Evolutionary conservation across 1,140 invertebrate species (phyloP).

Genomic region (Drosophila ogumai): DNA sequence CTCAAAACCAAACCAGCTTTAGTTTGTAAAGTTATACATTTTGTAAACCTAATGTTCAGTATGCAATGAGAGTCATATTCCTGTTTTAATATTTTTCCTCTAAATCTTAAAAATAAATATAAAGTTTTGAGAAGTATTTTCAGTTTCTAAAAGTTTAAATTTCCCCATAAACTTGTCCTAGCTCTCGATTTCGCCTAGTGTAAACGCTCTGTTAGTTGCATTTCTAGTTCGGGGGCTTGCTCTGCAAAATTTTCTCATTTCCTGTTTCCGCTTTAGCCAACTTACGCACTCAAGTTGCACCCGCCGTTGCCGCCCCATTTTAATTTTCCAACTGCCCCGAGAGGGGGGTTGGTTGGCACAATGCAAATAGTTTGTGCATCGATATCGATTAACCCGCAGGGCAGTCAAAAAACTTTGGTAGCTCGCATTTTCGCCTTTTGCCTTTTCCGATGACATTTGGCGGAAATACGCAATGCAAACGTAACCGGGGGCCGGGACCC

Average conservation of each 20-base stretch:
- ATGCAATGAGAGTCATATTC: not conserved
- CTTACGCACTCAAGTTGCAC: constrained; percentile 51
- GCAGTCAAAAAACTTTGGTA: constrained; percentile 72
- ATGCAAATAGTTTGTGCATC: constrained; percentile 74
- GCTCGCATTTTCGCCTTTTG: constrained; percentile 26
- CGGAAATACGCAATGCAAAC: constrained; percentile 84
- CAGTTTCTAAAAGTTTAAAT: not conserved
- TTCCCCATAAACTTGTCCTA: not conserved
- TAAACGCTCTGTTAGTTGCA: constrained; percentile 36
- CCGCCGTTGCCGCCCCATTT: not conserved
- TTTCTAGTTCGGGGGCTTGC: constrained; percentile 38
- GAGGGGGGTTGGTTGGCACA: not conserved
- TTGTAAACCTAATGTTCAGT: not conserved
- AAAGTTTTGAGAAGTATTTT: not conserved
- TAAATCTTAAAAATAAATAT: not conserved
- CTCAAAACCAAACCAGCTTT: not conserved
- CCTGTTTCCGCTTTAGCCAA: constrained; percentile 67
- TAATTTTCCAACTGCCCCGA: constrained; percentile 8
- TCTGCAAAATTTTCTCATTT: constrained; percentile 80
- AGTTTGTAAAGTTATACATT: not conserved
- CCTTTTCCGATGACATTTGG: constrained; percentile 76
- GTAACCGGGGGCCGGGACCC: constrained; percentile 40
- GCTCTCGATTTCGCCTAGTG: constrained; percentile 17
- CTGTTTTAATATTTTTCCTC: not conserved
- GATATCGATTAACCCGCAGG: constrained; percentile 51